Evolutionary conservation across 2,888 invertebrate genomes (phyloP).

Genomic region (Mellilla xanthometata): DNA sequence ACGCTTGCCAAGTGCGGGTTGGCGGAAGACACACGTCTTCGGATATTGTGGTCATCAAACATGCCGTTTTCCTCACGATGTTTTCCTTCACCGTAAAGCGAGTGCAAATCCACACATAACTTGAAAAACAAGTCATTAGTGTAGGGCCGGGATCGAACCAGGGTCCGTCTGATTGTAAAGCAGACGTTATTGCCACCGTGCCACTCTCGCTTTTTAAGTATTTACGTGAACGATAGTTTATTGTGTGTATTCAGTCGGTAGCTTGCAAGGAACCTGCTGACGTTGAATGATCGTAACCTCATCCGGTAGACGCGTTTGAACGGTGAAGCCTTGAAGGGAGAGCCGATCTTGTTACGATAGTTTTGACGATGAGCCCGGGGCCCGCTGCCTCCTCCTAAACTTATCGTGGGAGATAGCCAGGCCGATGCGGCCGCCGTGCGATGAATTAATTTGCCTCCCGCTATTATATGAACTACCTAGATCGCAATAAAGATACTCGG

Average conservation of each 20-base stretch:
- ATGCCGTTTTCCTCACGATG: too few species aligned
- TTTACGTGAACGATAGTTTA: slow-evolving; percentile 7
- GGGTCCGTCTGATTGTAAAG: too few species aligned
- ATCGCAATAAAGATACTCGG: slow-evolving; percentile 71
- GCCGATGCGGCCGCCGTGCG: slow-evolving; percentile 57
- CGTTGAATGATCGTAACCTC: slow-evolving; percentile 39
- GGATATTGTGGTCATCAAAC: too few species aligned
- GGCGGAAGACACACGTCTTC: too few species aligned
- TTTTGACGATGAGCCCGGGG: slow-evolving; percentile 57
- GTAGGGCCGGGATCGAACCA: too few species aligned
- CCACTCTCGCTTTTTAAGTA: too few species aligned
- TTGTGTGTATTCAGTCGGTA: slow-evolving; percentile 10
- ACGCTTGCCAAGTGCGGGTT: too few species aligned
- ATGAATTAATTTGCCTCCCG: slow-evolving; percentile 73
- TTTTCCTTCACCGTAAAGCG: too few species aligned
- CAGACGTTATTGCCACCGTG: too few species aligned
- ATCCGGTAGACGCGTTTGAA: slow-evolving; percentile 42
- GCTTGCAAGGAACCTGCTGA: slow-evolving; percentile 20
- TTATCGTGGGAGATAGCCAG: slow-evolving; percentile 63
- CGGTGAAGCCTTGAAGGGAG: slow-evolving; percentile 53
- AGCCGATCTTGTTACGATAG: slow-evolving; percentile 75
- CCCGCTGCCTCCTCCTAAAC: slow-evolving; percentile 39
- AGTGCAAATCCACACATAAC: too few species aligned
- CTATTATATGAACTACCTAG: slow-evolving; percentile 67
- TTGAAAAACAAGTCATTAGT: too few species aligned